phyloP scores from a whole-genome alignment of 2,797 vertebrate species.

The Hydrolagus colliei region DNA sequence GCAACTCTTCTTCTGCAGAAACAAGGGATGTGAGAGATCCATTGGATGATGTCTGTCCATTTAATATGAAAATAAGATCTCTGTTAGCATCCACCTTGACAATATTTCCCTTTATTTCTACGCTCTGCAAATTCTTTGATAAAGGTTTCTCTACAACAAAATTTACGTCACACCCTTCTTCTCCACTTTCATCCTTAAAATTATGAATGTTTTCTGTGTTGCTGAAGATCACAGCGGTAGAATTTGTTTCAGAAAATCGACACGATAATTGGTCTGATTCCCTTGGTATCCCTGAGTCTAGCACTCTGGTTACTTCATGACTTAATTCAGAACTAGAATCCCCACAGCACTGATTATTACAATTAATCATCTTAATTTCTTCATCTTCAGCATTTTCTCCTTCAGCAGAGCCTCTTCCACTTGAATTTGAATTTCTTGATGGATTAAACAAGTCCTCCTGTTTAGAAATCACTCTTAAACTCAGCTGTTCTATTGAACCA shows the following conservation, averaged over 20 bases:
- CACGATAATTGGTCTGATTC: slow-evolving; percentile 64
- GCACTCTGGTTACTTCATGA: slow-evolving; percentile 44
- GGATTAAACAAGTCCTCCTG: slow-evolving; percentile 48
- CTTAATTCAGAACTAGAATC: slow-evolving; percentile 44
- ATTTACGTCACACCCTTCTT: slow-evolving; percentile 44
- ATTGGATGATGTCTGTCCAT: slow-evolving; percentile 43
- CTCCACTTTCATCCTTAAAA: slow-evolving; percentile 57
- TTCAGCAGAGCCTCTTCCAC: slow-evolving; percentile 71
- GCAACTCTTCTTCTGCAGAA: slow-evolving; percentile 50
- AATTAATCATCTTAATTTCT: slow-evolving; percentile 81
- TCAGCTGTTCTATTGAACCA: slow-evolving; percentile 50
- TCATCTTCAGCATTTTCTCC: slow-evolving; percentile 81
- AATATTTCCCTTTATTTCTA: slow-evolving; percentile 47
- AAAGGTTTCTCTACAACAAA: slow-evolving; percentile 43
- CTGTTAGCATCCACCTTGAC: slow-evolving; percentile 44
- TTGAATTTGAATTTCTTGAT: slow-evolving; percentile 64
- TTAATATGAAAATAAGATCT: slow-evolving; percentile 50
- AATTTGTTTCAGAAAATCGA: slow-evolving; percentile 55
- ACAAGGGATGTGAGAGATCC: slow-evolving; percentile 52
- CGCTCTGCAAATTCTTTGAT: slow-evolving; percentile 42
- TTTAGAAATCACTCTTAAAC: slow-evolving; percentile 46
- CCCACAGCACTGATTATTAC: slow-evolving; percentile 60
- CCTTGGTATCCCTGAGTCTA: slow-evolving; percentile 59
- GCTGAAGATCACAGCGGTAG: slow-evolving; percentile 41
- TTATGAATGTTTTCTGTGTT: slow-evolving; percentile 53